These are phyloP conservation scores for Nothobranchius kuhntae DNA, from an alignment of 2,113 vertebrate genomes.

Conservation along the genomic window DNA sequence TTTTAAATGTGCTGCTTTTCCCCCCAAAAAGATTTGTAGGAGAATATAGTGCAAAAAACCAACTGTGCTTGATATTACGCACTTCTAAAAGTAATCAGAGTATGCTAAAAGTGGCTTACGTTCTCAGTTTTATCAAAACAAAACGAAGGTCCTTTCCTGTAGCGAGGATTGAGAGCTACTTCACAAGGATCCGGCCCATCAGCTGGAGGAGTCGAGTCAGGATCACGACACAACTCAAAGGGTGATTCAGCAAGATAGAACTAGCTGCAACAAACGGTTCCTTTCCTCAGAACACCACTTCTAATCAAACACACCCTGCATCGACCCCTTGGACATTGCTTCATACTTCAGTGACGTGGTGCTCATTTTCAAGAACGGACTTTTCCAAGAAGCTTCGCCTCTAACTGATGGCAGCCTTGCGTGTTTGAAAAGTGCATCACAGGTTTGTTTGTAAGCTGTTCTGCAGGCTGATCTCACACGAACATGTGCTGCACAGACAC, in stretches of 20 bases:
- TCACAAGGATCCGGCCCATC: conserved; percentile 89
- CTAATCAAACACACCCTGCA: no score
- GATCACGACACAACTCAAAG: conserved; percentile 46
- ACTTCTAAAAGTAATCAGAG: background rate
- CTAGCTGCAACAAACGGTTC: background rate
- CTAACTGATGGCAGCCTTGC: conserved; percentile 50
- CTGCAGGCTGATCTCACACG: conserved; percentile 23
- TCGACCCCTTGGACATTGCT: conserved; percentile 12
- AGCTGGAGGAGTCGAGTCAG: conserved; percentile 83
- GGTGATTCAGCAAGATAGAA: background rate
- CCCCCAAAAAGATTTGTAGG: background rate
- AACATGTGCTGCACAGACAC: conserved; percentile 62
- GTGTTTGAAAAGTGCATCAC: conserved; percentile 33
- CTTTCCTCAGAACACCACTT: no score
- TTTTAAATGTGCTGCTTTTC: background rate
- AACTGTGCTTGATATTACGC: no score
- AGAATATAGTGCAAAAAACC: no score
- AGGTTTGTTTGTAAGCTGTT: conserved; percentile 59
- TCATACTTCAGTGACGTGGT: conserved; percentile 25
- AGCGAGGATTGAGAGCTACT: conserved; percentile 87
- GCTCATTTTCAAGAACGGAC: conserved; percentile 13
- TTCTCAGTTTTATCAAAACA: conserved; percentile 89
- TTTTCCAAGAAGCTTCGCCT: conserved; percentile 20
- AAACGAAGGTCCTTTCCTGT: conserved; percentile 88
- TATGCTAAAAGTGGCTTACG: conserved; percentile 77